Conservation (phyloP, 2,888 invertebrate genomes). For the Pachydiplax longipennis region DNA sequence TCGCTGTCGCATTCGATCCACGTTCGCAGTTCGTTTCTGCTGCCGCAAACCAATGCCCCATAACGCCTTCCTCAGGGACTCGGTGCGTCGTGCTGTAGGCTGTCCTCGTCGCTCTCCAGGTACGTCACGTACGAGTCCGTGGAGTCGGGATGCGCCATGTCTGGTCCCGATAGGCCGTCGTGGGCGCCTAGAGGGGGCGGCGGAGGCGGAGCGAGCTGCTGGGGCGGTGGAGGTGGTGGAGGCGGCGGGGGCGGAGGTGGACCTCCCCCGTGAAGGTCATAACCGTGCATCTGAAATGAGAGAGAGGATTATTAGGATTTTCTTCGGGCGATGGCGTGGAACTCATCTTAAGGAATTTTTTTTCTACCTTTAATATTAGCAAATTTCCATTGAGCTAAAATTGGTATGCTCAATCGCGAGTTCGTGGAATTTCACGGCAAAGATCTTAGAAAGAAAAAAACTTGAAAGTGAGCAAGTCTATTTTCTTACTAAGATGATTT, state of each 20-base stretch:
- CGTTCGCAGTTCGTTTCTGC: constrained; percentile 9
- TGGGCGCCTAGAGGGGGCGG: constrained; percentile 65
- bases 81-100: constrained; percentile 65
- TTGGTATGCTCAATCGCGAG: no score
- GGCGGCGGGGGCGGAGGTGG: constrained; percentile 66
- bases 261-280: constrained; percentile 72
- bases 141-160: constrained; percentile 74
- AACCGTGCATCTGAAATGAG: constrained; percentile 84
- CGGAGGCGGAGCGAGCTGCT: constrained; percentile 64
- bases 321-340: not conserved
- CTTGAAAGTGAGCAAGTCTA: no score
- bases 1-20: constrained; percentile 41
- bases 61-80: constrained; percentile 61
- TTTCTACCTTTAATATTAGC: no score
- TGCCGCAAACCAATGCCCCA: constrained; percentile 21
- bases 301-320: not conserved
- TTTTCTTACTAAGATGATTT: no score
- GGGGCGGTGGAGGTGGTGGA: constrained; percentile 59
- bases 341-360: not conserved
- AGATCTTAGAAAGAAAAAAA: no score
- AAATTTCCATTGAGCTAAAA: no score
- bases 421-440: no score
- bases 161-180: constrained; percentile 62
- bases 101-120: constrained; percentile 81
- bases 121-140: constrained; percentile 92